Evolutionary conservation across 2,888 invertebrate species (phyloP).

Genomic region (Seira ritae): DNA sequence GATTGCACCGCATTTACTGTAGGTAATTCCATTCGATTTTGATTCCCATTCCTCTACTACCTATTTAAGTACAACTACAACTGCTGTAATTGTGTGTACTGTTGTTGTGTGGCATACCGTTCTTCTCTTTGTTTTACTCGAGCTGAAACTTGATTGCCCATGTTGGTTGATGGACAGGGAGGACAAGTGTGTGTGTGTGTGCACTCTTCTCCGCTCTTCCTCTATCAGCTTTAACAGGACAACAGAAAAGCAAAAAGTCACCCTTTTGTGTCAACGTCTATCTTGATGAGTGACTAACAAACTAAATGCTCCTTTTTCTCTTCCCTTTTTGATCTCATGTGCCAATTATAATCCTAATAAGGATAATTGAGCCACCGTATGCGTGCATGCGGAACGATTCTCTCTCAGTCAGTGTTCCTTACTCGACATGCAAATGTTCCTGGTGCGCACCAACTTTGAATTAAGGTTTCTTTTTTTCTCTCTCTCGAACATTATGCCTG

Average conservation of each 20-base stretch:
- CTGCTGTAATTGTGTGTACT: too few species aligned
- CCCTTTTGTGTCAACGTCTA: conserved; percentile 28
- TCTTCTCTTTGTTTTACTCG: not conserved
- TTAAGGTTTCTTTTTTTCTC: too few species aligned
- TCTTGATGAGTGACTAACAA: conserved; percentile 20
- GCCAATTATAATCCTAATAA: conserved; percentile 65
- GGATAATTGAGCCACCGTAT: conserved; percentile 58
- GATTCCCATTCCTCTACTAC: too few species aligned
- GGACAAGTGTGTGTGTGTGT: conserved; percentile 35
- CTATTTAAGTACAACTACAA: too few species aligned
- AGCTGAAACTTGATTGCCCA: conserved; percentile 57
- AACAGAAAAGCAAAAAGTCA: conserved; percentile 44
- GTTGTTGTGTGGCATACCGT: too few species aligned
- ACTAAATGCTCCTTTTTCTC: conserved; percentile 36
- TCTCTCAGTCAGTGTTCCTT: conserved; percentile 36
- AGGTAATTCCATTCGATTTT: too few species aligned
- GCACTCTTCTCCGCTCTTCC: conserved; percentile 20
- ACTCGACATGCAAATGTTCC: conserved; percentile 10
- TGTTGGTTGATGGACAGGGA: conserved; percentile 49
- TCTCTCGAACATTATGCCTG: too few species aligned
- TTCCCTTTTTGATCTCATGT: conserved; percentile 59
- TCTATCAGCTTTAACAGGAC: conserved; percentile 26
- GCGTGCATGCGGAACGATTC: conserved; percentile 55
- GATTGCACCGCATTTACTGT: too few species aligned
- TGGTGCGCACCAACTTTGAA: not conserved